Evolutionary conservation across 1,140 invertebrate species (phyloP).

Genomic region (Panulirus ornatus): DNA sequence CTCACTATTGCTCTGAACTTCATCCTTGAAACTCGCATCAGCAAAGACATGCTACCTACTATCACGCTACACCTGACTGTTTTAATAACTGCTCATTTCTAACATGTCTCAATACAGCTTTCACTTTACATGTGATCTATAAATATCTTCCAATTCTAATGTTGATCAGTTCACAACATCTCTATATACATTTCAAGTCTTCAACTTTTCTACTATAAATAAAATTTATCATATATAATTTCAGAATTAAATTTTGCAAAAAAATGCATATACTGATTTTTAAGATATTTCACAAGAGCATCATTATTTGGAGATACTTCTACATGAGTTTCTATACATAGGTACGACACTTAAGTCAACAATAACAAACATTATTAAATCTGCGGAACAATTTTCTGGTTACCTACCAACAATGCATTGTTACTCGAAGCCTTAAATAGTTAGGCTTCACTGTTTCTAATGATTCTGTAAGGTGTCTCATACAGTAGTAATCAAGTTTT

Average conservation of each 20-base stretch:
- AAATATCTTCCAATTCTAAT: background rate
- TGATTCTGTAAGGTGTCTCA: background rate
- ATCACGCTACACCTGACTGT: background rate
- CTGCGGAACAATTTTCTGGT: background rate
- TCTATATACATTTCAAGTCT: background rate
- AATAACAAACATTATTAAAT: background rate
- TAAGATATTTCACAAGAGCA: background rate
- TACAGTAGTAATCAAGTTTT: background rate
- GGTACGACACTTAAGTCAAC: background rate
- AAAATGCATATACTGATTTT: background rate
- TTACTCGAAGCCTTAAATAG: background rate
- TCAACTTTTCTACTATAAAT: background rate
- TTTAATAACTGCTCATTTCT: background rate
- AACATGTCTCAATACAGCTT: background rate
- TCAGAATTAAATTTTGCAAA: background rate
- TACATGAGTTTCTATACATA: background rate
- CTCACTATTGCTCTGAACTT: constrained; percentile 1
- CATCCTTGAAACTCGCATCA: background rate
- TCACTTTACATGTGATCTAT: background rate
- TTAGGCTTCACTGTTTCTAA: too few species aligned
- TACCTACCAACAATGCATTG: background rate
- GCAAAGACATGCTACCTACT: background rate
- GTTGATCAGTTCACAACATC: background rate
- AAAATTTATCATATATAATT: background rate
- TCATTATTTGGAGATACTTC: too few species aligned